phyloP scores from a whole-genome alignment of 2,797 vertebrate species.

The Hydrolagus colliei region DNA sequence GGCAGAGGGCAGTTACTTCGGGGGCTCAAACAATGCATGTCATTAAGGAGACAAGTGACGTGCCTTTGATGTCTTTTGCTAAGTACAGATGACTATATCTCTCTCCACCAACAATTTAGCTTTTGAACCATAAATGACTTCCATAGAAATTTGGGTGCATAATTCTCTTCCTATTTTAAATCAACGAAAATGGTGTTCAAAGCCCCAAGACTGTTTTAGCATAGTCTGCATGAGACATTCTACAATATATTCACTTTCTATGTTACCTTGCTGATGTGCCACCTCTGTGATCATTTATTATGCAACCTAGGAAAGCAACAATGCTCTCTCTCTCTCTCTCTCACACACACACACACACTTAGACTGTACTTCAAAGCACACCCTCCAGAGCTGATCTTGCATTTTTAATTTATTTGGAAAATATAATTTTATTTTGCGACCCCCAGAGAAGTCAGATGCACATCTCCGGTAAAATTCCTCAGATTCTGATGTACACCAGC shows the following conservation, averaged over 20 bases:
- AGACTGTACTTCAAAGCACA: constrained; percentile 19
- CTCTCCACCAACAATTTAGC: neutral
- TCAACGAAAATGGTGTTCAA: too few relatives aligned
- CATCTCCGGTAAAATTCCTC: neutral
- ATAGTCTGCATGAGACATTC: constrained; percentile 6
- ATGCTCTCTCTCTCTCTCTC: neutral
- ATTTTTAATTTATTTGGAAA: neutral
- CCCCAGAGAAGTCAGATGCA: neutral
- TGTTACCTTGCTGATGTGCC: neutral
- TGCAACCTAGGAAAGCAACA: neutral
- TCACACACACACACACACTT: neutral
- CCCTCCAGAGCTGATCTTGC: neutral
- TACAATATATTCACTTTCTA: neutral
- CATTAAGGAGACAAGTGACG: neutral
- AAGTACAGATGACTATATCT: neutral
- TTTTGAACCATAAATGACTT: neutral
- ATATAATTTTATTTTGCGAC: neutral
- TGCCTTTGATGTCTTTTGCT: neutral
- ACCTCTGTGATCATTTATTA: constrained; percentile 11
- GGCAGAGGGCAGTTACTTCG: neutral
- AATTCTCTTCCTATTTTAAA: neutral
- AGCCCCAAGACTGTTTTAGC: neutral
- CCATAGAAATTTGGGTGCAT: neutral
- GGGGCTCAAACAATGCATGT: neutral
- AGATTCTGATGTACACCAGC: neutral